phyloP scores from a whole-genome alignment of 2,888 invertebrate species.

The Phlogophora meticulosa region DNA sequence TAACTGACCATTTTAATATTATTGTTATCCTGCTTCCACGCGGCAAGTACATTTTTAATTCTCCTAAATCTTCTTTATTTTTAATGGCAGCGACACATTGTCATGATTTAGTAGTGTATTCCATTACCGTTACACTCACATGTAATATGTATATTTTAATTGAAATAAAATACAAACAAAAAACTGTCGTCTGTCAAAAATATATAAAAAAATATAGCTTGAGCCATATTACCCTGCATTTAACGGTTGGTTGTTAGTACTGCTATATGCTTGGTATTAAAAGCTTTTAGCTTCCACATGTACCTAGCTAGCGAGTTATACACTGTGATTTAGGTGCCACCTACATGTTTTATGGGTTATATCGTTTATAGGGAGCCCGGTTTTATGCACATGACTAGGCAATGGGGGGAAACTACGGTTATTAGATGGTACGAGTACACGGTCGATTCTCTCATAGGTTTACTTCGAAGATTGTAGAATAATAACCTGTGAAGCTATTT shows the following conservation, averaged over 20 bases:
- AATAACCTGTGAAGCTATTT: not conserved
- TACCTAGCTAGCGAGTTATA: slow-evolving; percentile 41
- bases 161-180: slow-evolving; percentile 34
- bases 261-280: slow-evolving; percentile 44
- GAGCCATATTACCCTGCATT: slow-evolving; percentile 25
- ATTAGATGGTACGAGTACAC: slow-evolving; percentile 7
- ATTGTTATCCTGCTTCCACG: no score
- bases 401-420: slow-evolving; percentile 26
- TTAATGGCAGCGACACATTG: not conserved
- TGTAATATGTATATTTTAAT: slow-evolving; percentile 4
- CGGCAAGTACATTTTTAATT: not conserved
- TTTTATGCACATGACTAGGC: slow-evolving; percentile 39
- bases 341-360: slow-evolving; percentile 49
- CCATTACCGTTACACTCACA: slow-evolving; percentile 28
- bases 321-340: slow-evolving; percentile 50
- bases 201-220: slow-evolving; percentile 24
- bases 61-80: not conserved
- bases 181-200: slow-evolving; percentile 17
- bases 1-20: no score
- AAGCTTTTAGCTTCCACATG: slow-evolving; percentile 60
- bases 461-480: slow-evolving; percentile 9
- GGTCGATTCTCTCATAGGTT: slow-evolving; percentile 1
- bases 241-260: slow-evolving; percentile 25
- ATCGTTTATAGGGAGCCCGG: slow-evolving; percentile 35
- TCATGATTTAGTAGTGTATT: slow-evolving; percentile 22